Percentiles rank a stretch among this genome's conserved stretches.
These are phyloP conservation scores for Melinaea menophilus DNA, from an alignment of 2,888 invertebrate genomes.

Conservation along the genomic window DNA sequence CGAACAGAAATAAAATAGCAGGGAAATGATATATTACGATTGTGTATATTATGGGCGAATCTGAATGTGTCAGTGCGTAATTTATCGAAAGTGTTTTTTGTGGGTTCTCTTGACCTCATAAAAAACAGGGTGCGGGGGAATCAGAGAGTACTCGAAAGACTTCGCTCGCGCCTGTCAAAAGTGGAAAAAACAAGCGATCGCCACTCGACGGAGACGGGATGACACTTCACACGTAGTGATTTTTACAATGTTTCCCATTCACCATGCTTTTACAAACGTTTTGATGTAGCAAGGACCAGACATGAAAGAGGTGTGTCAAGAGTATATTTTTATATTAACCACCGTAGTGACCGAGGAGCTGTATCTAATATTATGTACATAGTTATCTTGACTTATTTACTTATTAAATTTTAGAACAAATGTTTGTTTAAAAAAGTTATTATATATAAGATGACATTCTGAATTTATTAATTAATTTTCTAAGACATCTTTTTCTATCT, in stretches of 20 bases:
- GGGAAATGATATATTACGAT: slow-evolving; percentile 58
- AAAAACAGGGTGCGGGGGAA: slow-evolving; percentile 69
- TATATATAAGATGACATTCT: background rate
- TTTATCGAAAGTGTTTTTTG: slow-evolving; percentile 76
- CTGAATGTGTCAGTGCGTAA: slow-evolving; percentile 78
- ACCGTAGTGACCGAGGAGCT: no score
- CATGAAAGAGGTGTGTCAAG: slow-evolving; percentile 29
- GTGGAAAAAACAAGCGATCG: slow-evolving; percentile 77
- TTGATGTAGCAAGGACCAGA: slow-evolving; percentile 50
- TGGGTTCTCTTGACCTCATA: slow-evolving; percentile 76
- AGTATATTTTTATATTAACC: slow-evolving; percentile 30
- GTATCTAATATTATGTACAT: no score
- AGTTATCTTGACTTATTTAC: no score
- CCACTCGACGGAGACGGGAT: slow-evolving; percentile 72
- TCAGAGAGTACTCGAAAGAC: slow-evolving; percentile 63
- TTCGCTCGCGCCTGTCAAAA: slow-evolving; percentile 66
- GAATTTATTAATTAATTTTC: background rate
- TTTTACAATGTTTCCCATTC: slow-evolving; percentile 73
- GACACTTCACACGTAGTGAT: slow-evolving; percentile 77
- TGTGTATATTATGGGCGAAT: slow-evolving; percentile 73
- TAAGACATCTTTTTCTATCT: slow-evolving; percentile 23
- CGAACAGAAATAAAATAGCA: slow-evolving; percentile 3
- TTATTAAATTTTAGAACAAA: no score
- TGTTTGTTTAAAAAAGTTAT: no score
- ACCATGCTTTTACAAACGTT: slow-evolving; percentile 69